phyloP scores from a whole-genome alignment of 2,888 invertebrate species.

The Campopleginae sp. region DNA sequence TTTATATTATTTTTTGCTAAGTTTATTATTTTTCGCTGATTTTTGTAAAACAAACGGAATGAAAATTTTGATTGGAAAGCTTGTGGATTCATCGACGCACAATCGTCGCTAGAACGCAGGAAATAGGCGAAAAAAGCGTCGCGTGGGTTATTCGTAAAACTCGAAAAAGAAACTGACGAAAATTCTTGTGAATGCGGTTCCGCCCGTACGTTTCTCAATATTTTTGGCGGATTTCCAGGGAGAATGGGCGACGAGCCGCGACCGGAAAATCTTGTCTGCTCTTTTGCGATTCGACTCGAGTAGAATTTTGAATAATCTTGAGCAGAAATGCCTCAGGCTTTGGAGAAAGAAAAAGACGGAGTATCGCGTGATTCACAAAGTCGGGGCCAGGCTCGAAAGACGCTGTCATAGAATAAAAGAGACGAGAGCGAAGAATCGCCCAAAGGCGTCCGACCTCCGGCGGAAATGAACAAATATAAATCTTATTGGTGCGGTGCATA shows the following conservation, averaged over 20 bases:
- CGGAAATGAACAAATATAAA: slow-evolving; percentile 52
- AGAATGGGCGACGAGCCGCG: slow-evolving; percentile 34
- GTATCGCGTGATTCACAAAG: slow-evolving; percentile 52
- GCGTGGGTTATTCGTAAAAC: slow-evolving; percentile 50
- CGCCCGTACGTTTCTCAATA: not conserved
- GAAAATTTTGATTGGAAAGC: not conserved
- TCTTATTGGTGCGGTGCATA: slow-evolving; percentile 27
- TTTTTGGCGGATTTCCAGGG: slow-evolving; percentile 61
- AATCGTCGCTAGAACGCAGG: not conserved
- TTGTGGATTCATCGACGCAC: not conserved
- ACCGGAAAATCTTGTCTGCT: slow-evolving; percentile 44
- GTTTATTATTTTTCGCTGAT: not conserved
- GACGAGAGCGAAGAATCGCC: slow-evolving; percentile 14
- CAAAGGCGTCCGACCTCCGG: slow-evolving; percentile 47
- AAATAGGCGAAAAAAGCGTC: slow-evolving; percentile 39
- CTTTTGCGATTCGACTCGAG: slow-evolving; percentile 51
- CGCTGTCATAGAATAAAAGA: slow-evolving; percentile 20
- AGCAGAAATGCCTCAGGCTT: slow-evolving; percentile 12
- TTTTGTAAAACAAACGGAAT: not conserved
- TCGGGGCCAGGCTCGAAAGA: slow-evolving; percentile 30
- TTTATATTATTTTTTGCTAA: too few species aligned
- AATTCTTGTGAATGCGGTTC: slow-evolving; percentile 28
- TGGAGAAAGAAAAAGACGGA: slow-evolving; percentile 9
- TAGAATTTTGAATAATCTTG: slow-evolving; percentile 51
- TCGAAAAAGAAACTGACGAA: slow-evolving; percentile 32